Conservation (phyloP, 2,888 invertebrate species). For the Raillietiella orientalis region DNA sequence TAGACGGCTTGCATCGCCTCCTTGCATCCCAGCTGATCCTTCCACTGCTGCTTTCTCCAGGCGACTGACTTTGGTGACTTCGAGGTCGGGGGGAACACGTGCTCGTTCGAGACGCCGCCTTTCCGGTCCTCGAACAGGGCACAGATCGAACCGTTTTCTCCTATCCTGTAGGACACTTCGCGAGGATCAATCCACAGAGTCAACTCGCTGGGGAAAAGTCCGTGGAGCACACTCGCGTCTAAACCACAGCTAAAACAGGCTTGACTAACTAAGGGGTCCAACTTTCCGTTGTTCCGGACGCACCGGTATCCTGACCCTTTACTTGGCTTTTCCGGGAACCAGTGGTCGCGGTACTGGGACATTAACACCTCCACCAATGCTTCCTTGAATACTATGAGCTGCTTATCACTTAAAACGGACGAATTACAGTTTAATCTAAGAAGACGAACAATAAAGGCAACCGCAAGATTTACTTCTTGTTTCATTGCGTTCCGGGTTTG, state of each 20-base stretch:
- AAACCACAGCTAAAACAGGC: constrained; percentile 28
- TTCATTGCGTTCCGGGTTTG: no score
- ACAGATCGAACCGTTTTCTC: constrained; percentile 27
- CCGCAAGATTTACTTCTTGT: constrained; percentile 18
- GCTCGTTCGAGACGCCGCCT: no score
- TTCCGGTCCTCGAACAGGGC: constrained; percentile 16
- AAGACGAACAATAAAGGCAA: constrained; percentile 18
- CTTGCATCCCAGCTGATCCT: no score
- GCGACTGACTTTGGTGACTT: no score
- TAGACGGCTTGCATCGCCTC: no score
- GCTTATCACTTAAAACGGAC: constrained; percentile 9
- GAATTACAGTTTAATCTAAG: constrained; percentile 11
- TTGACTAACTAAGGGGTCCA: constrained; percentile 28
- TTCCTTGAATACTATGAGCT: constrained; percentile 16
- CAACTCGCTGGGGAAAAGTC: constrained; percentile 27
- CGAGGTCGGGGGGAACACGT: no score
- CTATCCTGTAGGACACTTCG: constrained; percentile 30
- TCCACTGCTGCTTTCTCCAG: no score
- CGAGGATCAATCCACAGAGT: constrained; percentile 43
- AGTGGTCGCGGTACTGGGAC: constrained; percentile 25
- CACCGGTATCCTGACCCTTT: constrained; percentile 36
- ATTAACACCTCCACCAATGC: constrained; percentile 15
- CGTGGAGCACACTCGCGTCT: constrained; percentile 20
- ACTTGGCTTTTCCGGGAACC: constrained; percentile 35
- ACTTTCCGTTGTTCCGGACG: constrained; percentile 31